These are phyloP conservation scores for Metaphire vulgaris DNA, from an alignment of 1,140 invertebrate species.

Conservation along the genomic window DNA sequence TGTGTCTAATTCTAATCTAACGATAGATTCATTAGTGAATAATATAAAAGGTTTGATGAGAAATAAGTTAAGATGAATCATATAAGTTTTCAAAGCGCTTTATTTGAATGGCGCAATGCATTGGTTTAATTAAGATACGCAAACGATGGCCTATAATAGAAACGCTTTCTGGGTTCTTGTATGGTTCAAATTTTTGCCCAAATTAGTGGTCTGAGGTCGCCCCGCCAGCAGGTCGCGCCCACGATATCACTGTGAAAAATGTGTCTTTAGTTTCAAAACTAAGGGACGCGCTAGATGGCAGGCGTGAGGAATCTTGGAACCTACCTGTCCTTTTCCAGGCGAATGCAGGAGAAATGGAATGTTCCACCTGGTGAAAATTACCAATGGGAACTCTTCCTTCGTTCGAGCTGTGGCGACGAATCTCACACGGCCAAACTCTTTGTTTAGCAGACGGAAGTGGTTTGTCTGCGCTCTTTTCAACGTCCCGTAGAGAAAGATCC, in stretches of 20 bases:
- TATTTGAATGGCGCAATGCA: too few relatives aligned
- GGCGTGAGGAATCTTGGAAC: neutral
- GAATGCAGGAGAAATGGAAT: conserved; percentile 74
- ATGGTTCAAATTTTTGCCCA: neutral
- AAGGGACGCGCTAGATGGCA: too few relatives aligned
- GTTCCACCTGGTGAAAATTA: conserved; percentile 69
- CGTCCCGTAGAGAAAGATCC: conserved; percentile 83
- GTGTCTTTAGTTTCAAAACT: too few relatives aligned
- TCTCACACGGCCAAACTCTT: conserved; percentile 60
- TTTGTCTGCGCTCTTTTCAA: conserved; percentile 80
- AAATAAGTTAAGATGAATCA: too few relatives aligned
- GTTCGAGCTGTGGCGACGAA: conserved; percentile 67
- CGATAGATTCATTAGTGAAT: too few relatives aligned
- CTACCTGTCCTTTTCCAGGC: conserved; percentile 60
- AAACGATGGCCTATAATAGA: neutral
- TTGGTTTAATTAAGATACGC: neutral
- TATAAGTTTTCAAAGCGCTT: too few relatives aligned
- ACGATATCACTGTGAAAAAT: neutral
- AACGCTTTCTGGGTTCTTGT: neutral
- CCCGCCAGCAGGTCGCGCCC: neutral
- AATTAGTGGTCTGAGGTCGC: neutral
- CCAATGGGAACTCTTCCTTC: conserved; percentile 66
- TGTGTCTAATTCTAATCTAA: too few relatives aligned
- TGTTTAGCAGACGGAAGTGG: conserved; percentile 63
- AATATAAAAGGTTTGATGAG: too few relatives aligned